Conservation (phyloP, 2,888 invertebrate species). For the Troides aeacus region DNA sequence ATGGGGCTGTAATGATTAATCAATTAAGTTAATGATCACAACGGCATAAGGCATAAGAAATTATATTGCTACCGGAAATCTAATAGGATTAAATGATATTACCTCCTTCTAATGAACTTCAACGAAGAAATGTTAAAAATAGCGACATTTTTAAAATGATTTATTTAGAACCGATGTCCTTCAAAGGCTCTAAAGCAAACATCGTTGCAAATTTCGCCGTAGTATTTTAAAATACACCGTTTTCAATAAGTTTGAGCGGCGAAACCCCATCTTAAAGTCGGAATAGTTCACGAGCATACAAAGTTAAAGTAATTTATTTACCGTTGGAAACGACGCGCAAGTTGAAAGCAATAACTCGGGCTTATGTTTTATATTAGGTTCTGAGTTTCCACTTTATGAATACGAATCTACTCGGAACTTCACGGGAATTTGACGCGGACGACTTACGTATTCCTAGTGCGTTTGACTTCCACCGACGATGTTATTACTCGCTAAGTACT, state of each 20-base stretch:
- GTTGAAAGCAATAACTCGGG: constrained; percentile 44
- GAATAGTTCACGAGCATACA: constrained; percentile 35
- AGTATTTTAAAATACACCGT: constrained; percentile 12
- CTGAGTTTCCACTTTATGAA: constrained; percentile 45
- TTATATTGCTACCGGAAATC: neutral
- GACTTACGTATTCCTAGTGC: constrained; percentile 35
- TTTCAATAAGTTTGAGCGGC: constrained; percentile 18
- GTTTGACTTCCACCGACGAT: constrained; percentile 33
- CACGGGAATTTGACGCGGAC: constrained; percentile 37
- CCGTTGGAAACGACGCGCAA: constrained; percentile 41
- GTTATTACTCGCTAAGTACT: constrained; percentile 40
- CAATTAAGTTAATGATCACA: no score
- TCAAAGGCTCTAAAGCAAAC: neutral
- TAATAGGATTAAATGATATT: neutral
- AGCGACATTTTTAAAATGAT: neutral
- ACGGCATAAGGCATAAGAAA: no score
- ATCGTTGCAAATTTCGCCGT: constrained; percentile 9
- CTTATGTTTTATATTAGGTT: constrained; percentile 49
- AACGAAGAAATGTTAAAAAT: neutral
- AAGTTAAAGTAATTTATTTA: constrained; percentile 43
- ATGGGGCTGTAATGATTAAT: no score
- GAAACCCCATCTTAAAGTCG: constrained; percentile 31
- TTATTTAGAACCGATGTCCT: neutral
- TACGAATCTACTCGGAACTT: constrained; percentile 42
- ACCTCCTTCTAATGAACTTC: neutral